Conservation (phyloP, 23 tunicate species). For the Aplidium turbinatum region DNA sequence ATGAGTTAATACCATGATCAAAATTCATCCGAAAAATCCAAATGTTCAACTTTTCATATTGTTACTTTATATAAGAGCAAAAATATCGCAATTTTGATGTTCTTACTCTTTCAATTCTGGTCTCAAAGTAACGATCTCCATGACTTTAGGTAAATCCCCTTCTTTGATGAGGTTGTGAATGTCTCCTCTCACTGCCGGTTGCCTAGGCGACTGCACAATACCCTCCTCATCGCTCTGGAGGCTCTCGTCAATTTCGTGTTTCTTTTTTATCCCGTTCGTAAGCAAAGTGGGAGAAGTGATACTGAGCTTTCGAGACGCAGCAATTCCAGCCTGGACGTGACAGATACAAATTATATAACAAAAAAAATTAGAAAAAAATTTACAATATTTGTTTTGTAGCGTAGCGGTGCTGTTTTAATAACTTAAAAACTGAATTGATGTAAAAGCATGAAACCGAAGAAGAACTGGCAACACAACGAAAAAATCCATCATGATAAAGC, state of each 20-base stretch:
- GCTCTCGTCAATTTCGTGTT: background rate
- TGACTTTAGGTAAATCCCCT: constrained; percentile 50
- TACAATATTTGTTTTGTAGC: too few species aligned
- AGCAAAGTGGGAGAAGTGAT: constrained; percentile 9
- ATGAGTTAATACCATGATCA: too few species aligned
- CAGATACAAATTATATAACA: too few species aligned
- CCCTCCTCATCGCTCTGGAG: constrained; percentile 42
- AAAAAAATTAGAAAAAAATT: too few species aligned
- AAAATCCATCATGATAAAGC: background rate
- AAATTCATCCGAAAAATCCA: too few species aligned
- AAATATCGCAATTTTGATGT: too few species aligned
- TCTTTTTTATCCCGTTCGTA: background rate
- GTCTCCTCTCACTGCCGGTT: constrained; percentile 42
- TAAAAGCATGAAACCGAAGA: too few species aligned
- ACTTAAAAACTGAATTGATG: too few species aligned
- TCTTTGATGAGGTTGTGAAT: constrained; percentile 62
- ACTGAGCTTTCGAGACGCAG: constrained; percentile 10
- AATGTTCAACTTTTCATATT: too few species aligned
- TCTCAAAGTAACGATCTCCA: constrained; percentile 44
- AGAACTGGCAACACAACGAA: too few species aligned
- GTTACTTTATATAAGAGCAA: too few species aligned
- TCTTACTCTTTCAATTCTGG: constrained; percentile 73
- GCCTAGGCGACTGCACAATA: constrained; percentile 25
- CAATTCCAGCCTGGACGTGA: constrained; percentile 21
- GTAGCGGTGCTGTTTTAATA: too few species aligned